Conservation (phyloP, 2,113 vertebrate species). For the Eupsittula cactorum region DNA sequence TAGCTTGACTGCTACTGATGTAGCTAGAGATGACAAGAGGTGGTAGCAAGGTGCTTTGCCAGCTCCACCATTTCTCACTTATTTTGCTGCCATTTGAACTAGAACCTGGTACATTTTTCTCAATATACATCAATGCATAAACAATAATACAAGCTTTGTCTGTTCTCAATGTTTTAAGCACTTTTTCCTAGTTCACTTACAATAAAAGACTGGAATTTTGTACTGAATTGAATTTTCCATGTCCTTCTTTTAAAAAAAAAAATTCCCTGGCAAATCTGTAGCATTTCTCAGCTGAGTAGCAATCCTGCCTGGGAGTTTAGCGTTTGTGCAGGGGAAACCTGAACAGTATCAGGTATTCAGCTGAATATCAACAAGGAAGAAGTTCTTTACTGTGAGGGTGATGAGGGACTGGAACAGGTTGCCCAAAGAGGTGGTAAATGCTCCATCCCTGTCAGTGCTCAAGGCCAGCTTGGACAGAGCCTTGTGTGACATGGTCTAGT, state of each 20-base stretch:
- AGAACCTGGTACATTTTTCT: neutral
- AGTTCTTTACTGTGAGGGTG: neutral
- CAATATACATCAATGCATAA: neutral
- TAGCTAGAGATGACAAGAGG: neutral
- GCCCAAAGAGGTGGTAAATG: neutral
- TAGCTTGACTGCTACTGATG: neutral
- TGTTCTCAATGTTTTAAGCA: neutral
- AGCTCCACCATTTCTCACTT: neutral
- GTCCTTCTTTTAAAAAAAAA: neutral
- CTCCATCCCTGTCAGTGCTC: neutral
- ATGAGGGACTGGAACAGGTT: neutral
- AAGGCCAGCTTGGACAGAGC: neutral
- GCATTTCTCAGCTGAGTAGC: neutral
- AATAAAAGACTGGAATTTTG: neutral
- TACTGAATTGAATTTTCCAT: neutral
- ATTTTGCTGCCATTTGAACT: neutral
- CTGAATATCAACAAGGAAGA: neutral
- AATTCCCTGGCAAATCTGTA: neutral
- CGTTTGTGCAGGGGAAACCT: neutral
- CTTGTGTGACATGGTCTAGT: neutral
- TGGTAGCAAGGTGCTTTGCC: neutral
- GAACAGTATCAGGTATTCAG: neutral
- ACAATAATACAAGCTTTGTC: neutral
- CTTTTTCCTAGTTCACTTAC: neutral
- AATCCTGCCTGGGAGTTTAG: neutral